A percentile compares a stretch with the other conserved stretches of the same genome.
phyloP scores from a whole-genome alignment of 23 tunicate genomes.

The Oikopleura vanhoeffeni region DNA sequence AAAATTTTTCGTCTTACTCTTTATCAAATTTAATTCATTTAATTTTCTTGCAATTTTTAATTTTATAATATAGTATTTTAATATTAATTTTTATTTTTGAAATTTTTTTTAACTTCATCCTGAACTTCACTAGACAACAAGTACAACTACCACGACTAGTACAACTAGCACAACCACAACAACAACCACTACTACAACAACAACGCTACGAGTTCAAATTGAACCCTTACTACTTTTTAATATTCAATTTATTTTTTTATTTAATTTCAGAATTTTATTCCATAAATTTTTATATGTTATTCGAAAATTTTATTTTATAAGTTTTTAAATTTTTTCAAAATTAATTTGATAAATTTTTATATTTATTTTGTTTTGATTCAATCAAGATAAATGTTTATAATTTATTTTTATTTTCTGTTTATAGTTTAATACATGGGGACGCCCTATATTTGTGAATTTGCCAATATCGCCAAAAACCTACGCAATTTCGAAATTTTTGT shows the following conservation, averaged over 20 bases:
- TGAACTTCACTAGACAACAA: neutral
- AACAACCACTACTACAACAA: neutral
- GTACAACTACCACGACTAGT: neutral
- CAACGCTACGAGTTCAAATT: constrained; percentile 3
- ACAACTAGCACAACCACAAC: neutral
- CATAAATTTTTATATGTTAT: neutral
- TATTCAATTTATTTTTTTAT: neutral
- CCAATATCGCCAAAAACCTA: too few relatives aligned
- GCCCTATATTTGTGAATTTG: too few relatives aligned
- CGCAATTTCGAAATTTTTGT: too few relatives aligned
- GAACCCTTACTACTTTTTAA: neutral
- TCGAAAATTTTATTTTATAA: neutral
- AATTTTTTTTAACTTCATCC: neutral
- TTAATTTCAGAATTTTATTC: neutral
- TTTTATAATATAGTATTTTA: neutral
- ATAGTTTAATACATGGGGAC: too few relatives aligned
- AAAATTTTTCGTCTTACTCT: too few relatives aligned
- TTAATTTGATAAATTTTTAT: neutral
- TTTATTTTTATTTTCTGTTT: too few relatives aligned
- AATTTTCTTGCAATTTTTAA: too few relatives aligned
- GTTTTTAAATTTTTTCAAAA: too few relatives aligned
- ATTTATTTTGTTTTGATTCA: neutral
- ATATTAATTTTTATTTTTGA: neutral
- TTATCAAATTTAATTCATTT: too few relatives aligned
- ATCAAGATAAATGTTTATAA: too few relatives aligned